Evolutionary conservation across 53 echinoderm and acorn worm genomes (phyloP), one percentile per base, ranked within the genome.

Genomic region (Echinarachnius parma): DNA sequence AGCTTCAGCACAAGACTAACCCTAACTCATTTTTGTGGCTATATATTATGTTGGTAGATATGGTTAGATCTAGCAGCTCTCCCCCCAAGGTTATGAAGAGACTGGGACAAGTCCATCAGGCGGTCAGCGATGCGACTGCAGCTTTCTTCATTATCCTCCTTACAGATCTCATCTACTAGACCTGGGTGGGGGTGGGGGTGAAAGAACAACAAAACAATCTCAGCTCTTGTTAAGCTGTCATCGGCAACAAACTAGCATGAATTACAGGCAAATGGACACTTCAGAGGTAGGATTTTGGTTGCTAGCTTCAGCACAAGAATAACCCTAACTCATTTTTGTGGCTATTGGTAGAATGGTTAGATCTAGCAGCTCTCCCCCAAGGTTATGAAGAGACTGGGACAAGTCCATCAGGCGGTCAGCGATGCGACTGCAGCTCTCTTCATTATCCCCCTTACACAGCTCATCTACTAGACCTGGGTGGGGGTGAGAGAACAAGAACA

Each of bases 91-190:
- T 62, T 50, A 35, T 77, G 78, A 1, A 89, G 24, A 14, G 81
- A 74, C 28, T 89, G 84, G 19, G 84, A 66, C 61, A 89, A 57
- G 37, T 77, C 74, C 84, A 89, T 75, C 56, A 89, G 49, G 52
- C 62, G 64, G 23, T 84, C 79, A 0, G 66, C 78, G 15, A 84
- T 81, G 25, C 11, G 50, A 59, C 84, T 75, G 57, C 89, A 81
- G 35, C 55, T 81, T 15, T 62, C 39, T 50, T 68, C 75, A 26
- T 81, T 79, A 20, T 78, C 76, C 42, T 89, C 89, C 53, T 52
- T 53, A 19, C 69, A 68, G 2, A 68, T 31, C 21, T 48, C 53
- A 68, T 68, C 69, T 50, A 68, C 69, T 20, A 68, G 69, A 53
- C 69, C 69, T 68, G 22, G 16, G 28, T 16, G 25, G 24, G 28